Conservation (phyloP, 2,797 vertebrate species). For the Pangasius sanitwongsei region DNA sequence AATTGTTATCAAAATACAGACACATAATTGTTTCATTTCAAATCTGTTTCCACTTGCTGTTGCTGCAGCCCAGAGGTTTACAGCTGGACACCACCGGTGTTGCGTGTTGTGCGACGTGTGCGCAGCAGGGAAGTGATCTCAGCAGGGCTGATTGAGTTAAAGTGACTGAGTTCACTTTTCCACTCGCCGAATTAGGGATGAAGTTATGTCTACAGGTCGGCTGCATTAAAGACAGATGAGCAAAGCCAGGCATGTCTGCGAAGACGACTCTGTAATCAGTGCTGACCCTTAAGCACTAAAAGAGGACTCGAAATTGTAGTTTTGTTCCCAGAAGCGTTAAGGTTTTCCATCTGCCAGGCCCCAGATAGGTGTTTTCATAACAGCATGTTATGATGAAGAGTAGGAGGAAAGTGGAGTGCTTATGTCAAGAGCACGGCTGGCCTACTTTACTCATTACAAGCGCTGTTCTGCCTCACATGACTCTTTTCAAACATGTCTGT, state of each 20-base stretch:
- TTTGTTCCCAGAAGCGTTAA: neutral
- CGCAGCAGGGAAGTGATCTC: constrained; percentile 64
- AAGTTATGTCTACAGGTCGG: constrained; percentile 32
- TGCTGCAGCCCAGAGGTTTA: neutral
- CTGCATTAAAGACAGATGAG: constrained; percentile 15
- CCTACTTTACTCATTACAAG: constrained; percentile 1
- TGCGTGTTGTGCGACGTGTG: constrained; percentile 58
- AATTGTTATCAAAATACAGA: neutral
- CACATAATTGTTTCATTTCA: neutral
- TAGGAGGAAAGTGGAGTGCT: constrained; percentile 78
- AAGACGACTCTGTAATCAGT: constrained; percentile 20
- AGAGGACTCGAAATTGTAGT: constrained; percentile 3
- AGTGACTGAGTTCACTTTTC: constrained; percentile 34
- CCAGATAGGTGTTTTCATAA: constrained; percentile 27
- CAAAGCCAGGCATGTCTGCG: neutral
- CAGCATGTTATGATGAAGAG: constrained; percentile 43
- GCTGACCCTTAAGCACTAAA: constrained; percentile 21
- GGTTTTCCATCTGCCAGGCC: constrained; percentile 25
- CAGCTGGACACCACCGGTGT: neutral
- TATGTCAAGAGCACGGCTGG: constrained; percentile 19
- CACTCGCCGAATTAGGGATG: constrained; percentile 17
- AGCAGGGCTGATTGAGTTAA: constrained; percentile 22
- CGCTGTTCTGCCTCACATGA: constrained; percentile 15
- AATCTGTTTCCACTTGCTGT: neutral
- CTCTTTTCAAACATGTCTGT: neutral